Evolutionary conservation across 2,113 vertebrate genomes (phyloP).

Genomic region (Nerophis ophidion): DNA sequence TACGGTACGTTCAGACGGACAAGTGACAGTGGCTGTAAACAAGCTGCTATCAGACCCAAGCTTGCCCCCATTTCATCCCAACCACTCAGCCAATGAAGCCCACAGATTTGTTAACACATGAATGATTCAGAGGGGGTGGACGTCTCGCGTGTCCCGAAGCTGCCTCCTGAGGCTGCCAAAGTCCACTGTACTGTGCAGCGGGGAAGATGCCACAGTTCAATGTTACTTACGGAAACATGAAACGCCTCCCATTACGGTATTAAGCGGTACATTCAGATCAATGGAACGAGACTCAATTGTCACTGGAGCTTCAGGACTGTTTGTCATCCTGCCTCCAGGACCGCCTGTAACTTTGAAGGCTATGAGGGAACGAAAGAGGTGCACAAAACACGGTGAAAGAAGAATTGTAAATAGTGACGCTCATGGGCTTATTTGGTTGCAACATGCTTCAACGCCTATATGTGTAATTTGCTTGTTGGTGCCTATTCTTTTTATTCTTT

Average conservation of each 20-base stretch:
- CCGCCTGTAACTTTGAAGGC: slow-evolving; percentile 9
- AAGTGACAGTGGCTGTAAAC: slow-evolving; percentile 63
- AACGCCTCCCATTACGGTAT: slow-evolving; percentile 10
- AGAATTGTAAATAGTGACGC: not conserved
- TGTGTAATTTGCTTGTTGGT: no score
- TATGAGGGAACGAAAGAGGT: not conserved
- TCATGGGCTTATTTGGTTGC: no score
- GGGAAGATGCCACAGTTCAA: slow-evolving; percentile 1
- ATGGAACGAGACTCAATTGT: slow-evolving; percentile 12
- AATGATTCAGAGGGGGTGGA: slow-evolving; percentile 41
- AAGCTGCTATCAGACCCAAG: slow-evolving; percentile 46
- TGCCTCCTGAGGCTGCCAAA: slow-evolving; percentile 24
- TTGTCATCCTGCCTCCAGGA: slow-evolving; percentile 28
- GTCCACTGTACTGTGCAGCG: slow-evolving; percentile 29
- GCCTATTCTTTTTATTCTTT: no score
- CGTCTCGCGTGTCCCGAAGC: slow-evolving; percentile 45
- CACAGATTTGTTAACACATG: slow-evolving; percentile 64
- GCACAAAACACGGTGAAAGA: not conserved
- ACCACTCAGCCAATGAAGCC: slow-evolving; percentile 66
- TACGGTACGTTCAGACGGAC: slow-evolving; percentile 47
- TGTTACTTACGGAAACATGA: slow-evolving; percentile 17
- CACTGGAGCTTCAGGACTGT: slow-evolving; percentile 13
- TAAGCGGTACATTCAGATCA: slow-evolving; percentile 28
- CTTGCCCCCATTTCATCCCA: slow-evolving; percentile 49
- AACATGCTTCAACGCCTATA: no score